Percentiles rank a stretch among this genome's conserved stretches.
Conservation (phyloP, 2,113 vertebrate genomes). For the Callorhinus ursinus region DNA sequence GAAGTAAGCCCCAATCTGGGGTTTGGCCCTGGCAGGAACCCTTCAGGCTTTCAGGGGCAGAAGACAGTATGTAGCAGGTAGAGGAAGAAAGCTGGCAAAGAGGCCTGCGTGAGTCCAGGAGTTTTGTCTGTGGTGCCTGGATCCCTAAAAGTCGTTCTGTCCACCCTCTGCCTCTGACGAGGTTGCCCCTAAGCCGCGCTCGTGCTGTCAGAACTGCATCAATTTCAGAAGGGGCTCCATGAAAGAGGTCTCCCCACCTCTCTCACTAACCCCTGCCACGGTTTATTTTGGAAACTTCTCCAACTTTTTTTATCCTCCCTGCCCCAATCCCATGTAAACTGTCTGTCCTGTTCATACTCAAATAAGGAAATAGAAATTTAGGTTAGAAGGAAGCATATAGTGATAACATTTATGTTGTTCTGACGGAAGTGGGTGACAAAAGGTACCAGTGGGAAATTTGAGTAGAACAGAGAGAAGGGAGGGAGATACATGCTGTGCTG, state of each 20-base stretch:
- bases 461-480: neutral
- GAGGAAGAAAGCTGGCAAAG: neutral
- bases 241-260: neutral
- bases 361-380: neutral
- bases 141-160: neutral
- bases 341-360: no score
- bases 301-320: neutral
- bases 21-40: neutral
- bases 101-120: neutral
- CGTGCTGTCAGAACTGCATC: neutral
- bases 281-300: neutral
- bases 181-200: neutral
- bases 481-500: neutral
- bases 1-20: neutral
- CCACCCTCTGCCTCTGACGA: neutral
- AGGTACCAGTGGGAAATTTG: neutral
- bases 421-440: neutral
- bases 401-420: neutral
- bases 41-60: neutral
- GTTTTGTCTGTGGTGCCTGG: neutral
- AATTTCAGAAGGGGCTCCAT: neutral
- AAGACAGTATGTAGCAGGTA: no score
- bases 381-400: neutral
- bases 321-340: neutral
- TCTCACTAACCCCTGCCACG: neutral